These are phyloP conservation scores for Tragelaphus buxtoni DNA, from an alignment of 2,113 vertebrate species.

Conservation along the genomic window DNA sequence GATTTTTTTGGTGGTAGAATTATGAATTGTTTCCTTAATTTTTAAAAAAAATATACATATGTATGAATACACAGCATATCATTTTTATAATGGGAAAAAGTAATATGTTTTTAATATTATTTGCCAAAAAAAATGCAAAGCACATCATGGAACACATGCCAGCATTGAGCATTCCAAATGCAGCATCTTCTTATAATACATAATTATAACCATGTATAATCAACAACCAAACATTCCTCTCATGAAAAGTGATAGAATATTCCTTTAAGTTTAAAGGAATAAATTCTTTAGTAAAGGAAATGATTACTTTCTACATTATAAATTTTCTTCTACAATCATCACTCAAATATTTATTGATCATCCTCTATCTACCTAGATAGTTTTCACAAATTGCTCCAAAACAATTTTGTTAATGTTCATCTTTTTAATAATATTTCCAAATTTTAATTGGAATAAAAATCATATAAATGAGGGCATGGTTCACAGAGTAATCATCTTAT, in stretches of 20 bases:
- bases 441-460: constrained; percentile 38
- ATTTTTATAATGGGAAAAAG: background rate
- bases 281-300: background rate
- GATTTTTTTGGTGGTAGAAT: background rate
- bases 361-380: background rate
- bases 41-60: background rate
- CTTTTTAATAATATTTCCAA: constrained; percentile 5
- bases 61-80: background rate
- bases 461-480: background rate
- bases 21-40: background rate
- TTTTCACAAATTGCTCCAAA: constrained; percentile 16
- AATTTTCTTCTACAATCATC: background rate
- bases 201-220: background rate
- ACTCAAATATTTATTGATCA: background rate
- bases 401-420: background rate
- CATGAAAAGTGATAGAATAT: background rate
- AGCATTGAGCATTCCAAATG: background rate
- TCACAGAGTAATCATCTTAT: background rate
- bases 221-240: background rate
- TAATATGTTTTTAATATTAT: background rate
- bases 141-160: background rate
- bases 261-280: background rate
- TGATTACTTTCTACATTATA: background rate
- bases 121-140: background rate
- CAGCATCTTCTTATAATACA: background rate